Conservation (phyloP, 2,797 vertebrate species). For the Esox lucius region DNA sequence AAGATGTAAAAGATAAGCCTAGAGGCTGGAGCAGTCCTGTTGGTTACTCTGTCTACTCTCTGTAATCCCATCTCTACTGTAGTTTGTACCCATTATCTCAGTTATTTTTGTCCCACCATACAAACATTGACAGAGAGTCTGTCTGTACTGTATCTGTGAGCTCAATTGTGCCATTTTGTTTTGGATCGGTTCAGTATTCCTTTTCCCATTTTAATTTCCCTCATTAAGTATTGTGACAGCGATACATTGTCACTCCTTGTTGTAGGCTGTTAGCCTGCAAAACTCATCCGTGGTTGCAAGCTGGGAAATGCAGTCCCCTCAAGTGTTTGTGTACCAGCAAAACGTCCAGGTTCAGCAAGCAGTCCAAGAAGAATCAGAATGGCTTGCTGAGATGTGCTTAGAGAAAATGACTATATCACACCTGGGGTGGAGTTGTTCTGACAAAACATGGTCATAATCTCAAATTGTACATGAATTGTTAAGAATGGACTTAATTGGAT, state of each 20-base stretch:
- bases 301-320: no score
- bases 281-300: no score
- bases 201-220: background rate
- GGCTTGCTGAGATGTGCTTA: background rate
- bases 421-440: no score
- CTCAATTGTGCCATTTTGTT: background rate
- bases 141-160: background rate
- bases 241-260: no score
- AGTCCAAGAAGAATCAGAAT: background rate
- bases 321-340: no score
- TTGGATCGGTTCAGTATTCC: background rate
- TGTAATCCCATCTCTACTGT: background rate
- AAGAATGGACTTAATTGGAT: no score
- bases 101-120: background rate
- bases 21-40: conserved; percentile 40
- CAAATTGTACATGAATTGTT: no score
- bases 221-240: no score
- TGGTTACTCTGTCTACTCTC: conserved; percentile 37
- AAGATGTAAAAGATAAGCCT: conserved; percentile 68
- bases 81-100: background rate
- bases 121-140: background rate
- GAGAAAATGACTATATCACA: no score
- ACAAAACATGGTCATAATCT: no score
- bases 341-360: no score
- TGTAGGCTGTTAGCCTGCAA: no score